These are phyloP conservation scores for Mormoops blainvillei DNA, from an alignment of 2,113 vertebrate species.

Conservation along the genomic window DNA sequence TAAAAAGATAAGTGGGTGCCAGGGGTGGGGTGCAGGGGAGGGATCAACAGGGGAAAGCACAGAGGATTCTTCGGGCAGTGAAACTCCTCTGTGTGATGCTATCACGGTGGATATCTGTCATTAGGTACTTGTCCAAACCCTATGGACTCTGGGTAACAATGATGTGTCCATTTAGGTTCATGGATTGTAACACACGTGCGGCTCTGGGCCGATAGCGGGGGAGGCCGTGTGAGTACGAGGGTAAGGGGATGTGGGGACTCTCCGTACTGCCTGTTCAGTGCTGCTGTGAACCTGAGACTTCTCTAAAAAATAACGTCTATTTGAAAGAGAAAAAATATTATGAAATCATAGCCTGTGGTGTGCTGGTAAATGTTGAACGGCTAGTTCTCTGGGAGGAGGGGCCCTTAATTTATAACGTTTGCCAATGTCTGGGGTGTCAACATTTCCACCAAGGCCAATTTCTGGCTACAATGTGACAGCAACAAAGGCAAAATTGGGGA, in stretches of 20 bases:
- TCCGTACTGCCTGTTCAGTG: not conserved
- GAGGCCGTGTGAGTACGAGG: rapidly evolving
- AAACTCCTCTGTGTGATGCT: not conserved
- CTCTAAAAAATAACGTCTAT: not conserved
- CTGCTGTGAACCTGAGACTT: not conserved
- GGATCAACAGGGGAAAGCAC: rapidly evolving
- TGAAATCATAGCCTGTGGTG: not conserved
- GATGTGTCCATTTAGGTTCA: rapidly evolving
- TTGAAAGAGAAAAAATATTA: not conserved
- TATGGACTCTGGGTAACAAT: not conserved
- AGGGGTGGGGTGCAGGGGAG: not conserved
- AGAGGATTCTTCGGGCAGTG: not conserved
- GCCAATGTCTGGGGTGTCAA: not conserved
- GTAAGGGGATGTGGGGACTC: too few relatives aligned
- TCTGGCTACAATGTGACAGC: not conserved
- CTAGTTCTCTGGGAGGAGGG: not conserved
- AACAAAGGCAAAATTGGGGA: not conserved
- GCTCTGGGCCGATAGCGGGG: not conserved
- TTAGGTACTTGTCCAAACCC: not conserved
- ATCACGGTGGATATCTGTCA: rapidly evolving
- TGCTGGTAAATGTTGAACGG: not conserved
- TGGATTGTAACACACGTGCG: rapidly evolving
- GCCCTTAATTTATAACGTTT: not conserved
- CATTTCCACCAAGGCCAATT: not conserved
- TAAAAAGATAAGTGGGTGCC: too few relatives aligned